These are phyloP conservation scores for Allobates femoralis DNA, from an alignment of 2,797 vertebrate species.

Conservation along the genomic window DNA sequence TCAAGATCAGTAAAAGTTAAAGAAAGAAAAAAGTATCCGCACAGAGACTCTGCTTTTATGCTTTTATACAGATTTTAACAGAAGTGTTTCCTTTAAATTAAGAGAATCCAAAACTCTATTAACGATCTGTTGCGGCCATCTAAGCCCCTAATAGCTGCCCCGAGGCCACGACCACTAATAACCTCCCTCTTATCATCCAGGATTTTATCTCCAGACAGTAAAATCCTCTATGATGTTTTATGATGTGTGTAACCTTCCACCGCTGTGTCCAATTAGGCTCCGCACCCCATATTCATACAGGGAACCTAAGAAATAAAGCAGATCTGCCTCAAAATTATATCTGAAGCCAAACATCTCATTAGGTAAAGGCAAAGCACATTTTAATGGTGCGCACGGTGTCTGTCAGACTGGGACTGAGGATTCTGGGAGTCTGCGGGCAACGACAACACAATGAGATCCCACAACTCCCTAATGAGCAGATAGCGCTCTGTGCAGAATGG, in stretches of 20 bases:
- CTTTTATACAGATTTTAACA: too few species aligned
- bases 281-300: not conserved
- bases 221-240: not conserved
- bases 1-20: too few species aligned
- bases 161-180: not conserved
- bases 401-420: slow-evolving; percentile 2
- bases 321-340: not conserved
- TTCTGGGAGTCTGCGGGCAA: slow-evolving; percentile 12
- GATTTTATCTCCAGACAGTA: not conserved
- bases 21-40: too few species aligned
- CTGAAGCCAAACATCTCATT: slow-evolving; percentile 16
- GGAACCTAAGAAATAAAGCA: not conserved
- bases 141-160: not conserved
- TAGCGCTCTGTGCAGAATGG: not conserved
- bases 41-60: too few species aligned
- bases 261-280: not conserved
- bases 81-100: not conserved
- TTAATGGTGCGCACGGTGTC: not conserved
- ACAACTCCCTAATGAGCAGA: slow-evolving; percentile 33
- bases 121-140: not conserved
- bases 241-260: not conserved
- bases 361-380: not conserved
- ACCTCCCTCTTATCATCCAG: not conserved
- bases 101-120: not conserved
- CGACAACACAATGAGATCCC: not conserved